phyloP scores from a whole-genome alignment of 2,797 vertebrate genomes.

The Cygnus olor region DNA sequence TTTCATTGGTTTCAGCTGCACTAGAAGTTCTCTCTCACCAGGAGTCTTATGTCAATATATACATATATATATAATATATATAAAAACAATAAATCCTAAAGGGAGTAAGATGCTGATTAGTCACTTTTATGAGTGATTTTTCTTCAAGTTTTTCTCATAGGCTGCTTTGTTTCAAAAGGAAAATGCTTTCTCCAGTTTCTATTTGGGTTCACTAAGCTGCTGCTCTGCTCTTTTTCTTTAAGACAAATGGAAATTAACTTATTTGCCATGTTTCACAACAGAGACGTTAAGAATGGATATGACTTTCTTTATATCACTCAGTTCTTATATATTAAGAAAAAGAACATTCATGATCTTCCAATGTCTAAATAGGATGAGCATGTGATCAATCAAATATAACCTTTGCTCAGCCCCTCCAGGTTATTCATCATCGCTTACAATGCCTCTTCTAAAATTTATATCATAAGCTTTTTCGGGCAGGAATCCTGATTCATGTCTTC shows the following conservation, averaged over 20 bases:
- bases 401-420: neutral
- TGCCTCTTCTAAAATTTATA: constrained; percentile 3
- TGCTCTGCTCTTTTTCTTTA: neutral
- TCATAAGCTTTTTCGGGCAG: neutral
- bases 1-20: neutral
- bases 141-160: neutral
- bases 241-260: neutral
- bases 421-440: neutral
- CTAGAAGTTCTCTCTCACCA: neutral
- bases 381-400: neutral
- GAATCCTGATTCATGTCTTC: constrained; percentile 16
- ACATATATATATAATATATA: too few relatives aligned
- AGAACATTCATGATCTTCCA: neutral
- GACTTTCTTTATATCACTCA: neutral
- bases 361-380: neutral
- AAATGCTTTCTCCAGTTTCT: neutral
- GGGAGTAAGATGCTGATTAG: neutral
- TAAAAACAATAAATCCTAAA: neutral
- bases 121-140: neutral
- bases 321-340: neutral
- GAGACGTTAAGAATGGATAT: neutral
- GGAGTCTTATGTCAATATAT: neutral
- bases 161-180: neutral
- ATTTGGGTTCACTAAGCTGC: neutral
- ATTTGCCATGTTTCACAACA: neutral